Conservation (phyloP, 35 echinoderm and acorn worm species). For the Chiridota heheva region DNA sequence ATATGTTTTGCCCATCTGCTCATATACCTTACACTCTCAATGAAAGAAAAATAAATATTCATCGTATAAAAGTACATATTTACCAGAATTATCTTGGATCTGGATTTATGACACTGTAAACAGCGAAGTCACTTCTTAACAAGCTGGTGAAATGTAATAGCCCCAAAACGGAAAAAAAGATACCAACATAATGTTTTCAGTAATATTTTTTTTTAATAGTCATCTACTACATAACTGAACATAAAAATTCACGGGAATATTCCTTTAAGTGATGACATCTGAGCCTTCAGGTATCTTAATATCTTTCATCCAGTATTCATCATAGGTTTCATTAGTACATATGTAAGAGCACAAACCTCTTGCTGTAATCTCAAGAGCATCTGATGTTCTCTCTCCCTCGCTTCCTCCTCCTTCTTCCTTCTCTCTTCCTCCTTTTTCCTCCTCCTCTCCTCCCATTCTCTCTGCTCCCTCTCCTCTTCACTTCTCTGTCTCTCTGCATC, state of each 20-base stretch:
- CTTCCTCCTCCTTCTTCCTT: conserved; percentile 53
- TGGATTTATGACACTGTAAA: no score
- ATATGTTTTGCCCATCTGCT: no score
- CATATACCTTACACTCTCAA: no score
- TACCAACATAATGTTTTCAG: neutral
- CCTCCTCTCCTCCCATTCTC: conserved; percentile 76
- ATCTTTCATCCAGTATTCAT: neutral
- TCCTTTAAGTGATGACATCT: neutral
- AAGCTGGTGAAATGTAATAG: no score
- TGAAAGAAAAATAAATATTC: no score
- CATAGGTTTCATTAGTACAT: neutral
- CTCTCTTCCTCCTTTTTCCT: conserved; percentile 73
- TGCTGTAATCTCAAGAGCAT: conserved; percentile 79
- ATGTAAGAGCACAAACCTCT: conserved; percentile 30
- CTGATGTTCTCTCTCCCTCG: conserved; percentile 72
- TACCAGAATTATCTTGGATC: no score
- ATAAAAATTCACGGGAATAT: neutral
- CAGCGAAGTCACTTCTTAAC: no score
- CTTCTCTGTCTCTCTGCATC: neutral
- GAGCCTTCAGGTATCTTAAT: neutral
- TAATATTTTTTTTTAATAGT: neutral
- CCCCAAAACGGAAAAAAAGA: neutral
- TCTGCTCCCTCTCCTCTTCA: conserved; percentile 1
- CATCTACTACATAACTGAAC: neutral
- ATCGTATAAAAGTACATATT: no score